Conservation (phyloP, 2,888 invertebrate species). For the Xylocampa areola region DNA sequence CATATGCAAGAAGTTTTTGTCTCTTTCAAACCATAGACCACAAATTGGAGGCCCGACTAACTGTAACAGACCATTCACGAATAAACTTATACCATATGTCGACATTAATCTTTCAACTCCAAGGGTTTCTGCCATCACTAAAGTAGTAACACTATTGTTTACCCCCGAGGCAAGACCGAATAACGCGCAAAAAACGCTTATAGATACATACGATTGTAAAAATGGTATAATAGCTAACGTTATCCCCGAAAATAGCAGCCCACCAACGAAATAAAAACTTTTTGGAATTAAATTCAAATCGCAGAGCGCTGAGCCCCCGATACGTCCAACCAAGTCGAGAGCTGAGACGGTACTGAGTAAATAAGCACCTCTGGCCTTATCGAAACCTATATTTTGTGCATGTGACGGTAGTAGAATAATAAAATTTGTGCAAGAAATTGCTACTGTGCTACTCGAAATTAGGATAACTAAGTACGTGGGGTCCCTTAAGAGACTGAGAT, state of each 20-base stretch:
- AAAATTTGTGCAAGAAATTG: conserved; percentile 96
- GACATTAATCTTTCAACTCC: conserved; percentile 95
- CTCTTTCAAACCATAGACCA: conserved; percentile 92
- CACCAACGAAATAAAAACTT: conserved; percentile 94
- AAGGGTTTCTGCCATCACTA: conserved; percentile 96
- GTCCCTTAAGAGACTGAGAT: conserved; percentile 92
- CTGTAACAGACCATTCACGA: conserved; percentile 95
- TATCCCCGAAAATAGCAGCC: conserved; percentile 94
- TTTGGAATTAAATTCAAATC: conserved; percentile 94
- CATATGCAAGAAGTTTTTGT: conserved; percentile 92
- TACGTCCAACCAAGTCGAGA: conserved; percentile 94
- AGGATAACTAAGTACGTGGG: conserved; percentile 95
- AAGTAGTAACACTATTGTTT: conserved; percentile 95
- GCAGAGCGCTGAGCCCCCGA: conserved; percentile 95
- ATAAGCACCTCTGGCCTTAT: conserved; percentile 92
- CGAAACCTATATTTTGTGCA: conserved; percentile 92
- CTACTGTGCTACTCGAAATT: conserved; percentile 95
- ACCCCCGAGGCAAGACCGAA: conserved; percentile 95
- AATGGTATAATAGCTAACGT: conserved; percentile 93
- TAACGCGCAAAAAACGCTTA: conserved; percentile 92
- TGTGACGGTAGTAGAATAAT: conserved; percentile 95
- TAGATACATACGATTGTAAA: conserved; percentile 89
- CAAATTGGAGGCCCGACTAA: conserved; percentile 95
- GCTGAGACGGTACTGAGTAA: conserved; percentile 95
- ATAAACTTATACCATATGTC: conserved; percentile 95